phyloP scores from a whole-genome alignment of 2,113 vertebrate species.

The Ailurus styani region DNA sequence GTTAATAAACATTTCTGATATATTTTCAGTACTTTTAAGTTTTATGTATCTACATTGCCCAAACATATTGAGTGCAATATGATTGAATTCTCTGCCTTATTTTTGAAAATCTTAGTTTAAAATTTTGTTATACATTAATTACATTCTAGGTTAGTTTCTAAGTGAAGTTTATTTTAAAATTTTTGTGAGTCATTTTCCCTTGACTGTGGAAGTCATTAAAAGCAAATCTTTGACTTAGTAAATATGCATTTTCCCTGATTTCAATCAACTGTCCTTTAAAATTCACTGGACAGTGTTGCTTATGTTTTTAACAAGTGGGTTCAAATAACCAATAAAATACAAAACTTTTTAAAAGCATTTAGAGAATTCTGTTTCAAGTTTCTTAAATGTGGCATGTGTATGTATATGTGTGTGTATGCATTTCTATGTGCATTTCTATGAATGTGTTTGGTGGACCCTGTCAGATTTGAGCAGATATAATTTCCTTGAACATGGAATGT shows the following conservation, averaged over 20 bases:
- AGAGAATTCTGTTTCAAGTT: not conserved
- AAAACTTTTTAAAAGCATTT: not conserved
- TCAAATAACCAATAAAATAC: not conserved
- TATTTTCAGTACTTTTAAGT: not conserved
- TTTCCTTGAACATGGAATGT: not conserved
- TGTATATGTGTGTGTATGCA: not conserved
- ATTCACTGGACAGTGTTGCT: not conserved
- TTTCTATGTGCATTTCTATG: not conserved
- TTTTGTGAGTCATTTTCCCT: not conserved
- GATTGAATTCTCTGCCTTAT: not conserved
- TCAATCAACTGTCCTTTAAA: not conserved
- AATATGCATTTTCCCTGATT: not conserved
- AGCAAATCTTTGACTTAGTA: not conserved
- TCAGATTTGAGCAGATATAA: not conserved
- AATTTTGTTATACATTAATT: not conserved
- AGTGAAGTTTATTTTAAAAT: not conserved
- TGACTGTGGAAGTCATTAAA: not conserved
- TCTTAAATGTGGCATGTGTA: not conserved
- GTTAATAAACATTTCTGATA: not conserved
- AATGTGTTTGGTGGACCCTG: not conserved
- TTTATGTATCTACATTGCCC: not conserved
- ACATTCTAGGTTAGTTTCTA: not conserved
- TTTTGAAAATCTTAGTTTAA: not conserved
- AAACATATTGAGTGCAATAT: not conserved
- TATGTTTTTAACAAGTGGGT: conserved; percentile 6